Percentiles rank a stretch among this genome's conserved stretches.
These are phyloP conservation scores for Hymenochirus boettgeri DNA, from an alignment of 2,113 vertebrate genomes.

Conservation along the genomic window DNA sequence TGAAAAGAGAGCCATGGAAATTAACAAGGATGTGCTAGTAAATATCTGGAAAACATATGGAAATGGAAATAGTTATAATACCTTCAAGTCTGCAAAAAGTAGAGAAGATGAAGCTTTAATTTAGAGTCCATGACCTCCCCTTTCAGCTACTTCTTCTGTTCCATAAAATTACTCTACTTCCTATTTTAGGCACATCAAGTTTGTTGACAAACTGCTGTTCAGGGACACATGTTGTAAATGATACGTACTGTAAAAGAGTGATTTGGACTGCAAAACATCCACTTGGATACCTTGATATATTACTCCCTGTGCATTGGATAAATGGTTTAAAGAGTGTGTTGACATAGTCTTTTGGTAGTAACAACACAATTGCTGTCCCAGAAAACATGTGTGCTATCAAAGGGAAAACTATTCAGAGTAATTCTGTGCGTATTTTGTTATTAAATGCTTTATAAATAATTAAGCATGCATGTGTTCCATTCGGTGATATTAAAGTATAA, in stretches of 20 bases:
- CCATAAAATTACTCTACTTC: slow-evolving; percentile 17
- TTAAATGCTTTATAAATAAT: slow-evolving; percentile 3
- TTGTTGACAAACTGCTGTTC: slow-evolving; percentile 24
- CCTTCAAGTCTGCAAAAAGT: no score
- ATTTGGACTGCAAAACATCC: slow-evolving; percentile 12
- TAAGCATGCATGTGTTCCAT: slow-evolving; percentile 9
- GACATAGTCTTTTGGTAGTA: not conserved
- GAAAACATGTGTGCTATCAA: not conserved
- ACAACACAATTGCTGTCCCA: not conserved
- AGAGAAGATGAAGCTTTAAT: no score
- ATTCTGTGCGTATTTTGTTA: slow-evolving; percentile 2
- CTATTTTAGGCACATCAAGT: slow-evolving; percentile 31
- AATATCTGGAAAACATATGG: no score
- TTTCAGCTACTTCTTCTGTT: slow-evolving; percentile 20
- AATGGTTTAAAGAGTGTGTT: not conserved
- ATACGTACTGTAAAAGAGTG: slow-evolving; percentile 10
- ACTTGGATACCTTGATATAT: slow-evolving; percentile 21
- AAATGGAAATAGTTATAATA: no score
- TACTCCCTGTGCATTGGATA: not conserved
- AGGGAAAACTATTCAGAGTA: slow-evolving; percentile 2
- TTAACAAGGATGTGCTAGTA: no score
- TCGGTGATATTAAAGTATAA: slow-evolving; percentile 1
- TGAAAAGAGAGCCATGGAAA: no score
- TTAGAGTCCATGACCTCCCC: not conserved
- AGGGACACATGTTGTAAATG: slow-evolving; percentile 32